Base-by-base conservation (phyloP, 2,113 vertebrate species). In the Eubucco bourcierii region DNA sequence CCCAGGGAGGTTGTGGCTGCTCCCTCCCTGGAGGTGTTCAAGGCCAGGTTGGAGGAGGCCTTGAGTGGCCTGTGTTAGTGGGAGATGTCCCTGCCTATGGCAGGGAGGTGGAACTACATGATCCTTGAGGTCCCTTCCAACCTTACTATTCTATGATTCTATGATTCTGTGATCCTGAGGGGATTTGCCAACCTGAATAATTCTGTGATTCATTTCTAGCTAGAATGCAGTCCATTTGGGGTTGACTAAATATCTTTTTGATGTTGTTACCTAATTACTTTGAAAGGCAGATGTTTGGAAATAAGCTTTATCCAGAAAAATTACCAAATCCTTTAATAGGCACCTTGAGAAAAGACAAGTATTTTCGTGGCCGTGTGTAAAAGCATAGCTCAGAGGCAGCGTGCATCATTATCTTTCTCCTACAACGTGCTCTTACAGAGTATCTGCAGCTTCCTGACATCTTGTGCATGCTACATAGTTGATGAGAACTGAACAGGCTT, bases 391-490 rank as follows among this genome's bases (percentile, higher is more conserved):
- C 63, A 15, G 78, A 28, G 78, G 58, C 58, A 52, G 53, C 27
- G 8, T 17, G 47, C 53, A 28, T 71, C 61, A 25, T 89, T 89
- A 56, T 79, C 59, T 91, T 76, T 60, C 27, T 79, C 53, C 73
- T 60, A 23, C 34, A 46, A 8, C 41, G 37, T 84, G 34, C 74
- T 78, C 52, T 46, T 70, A 39, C 31, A 53, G 67, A 44, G 31
- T 2, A 15, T 60, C 14, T 21, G 64, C 74, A 80, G n/a, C 58
- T 58, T 67, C 59, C 37, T 89, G 61, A 58, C 53, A 71, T 63
- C 6, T 1, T 46, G 44, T 50, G 29, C 12, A 1, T 55, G 65
- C 72, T 33, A 2, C 12, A 1, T 3, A 20, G 47, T 1, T 75
- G 73, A 85, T 89, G 79, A 74, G 53, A 66, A 37, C 63, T 80